phyloP scores from a whole-genome alignment of 2,113 vertebrate species.

The Eurypyga helias region DNA sequence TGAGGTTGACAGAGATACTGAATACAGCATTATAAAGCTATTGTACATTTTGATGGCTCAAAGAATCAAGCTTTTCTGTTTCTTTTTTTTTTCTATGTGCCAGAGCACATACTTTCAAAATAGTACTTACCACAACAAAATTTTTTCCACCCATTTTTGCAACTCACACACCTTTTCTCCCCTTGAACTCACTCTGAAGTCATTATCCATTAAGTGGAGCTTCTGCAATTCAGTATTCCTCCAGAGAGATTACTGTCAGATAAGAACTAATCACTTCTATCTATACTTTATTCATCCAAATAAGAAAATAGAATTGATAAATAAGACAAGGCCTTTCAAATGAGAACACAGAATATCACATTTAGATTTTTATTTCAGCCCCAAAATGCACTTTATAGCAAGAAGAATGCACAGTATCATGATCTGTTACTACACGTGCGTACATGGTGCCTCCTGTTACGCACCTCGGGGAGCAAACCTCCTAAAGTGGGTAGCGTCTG shows the following conservation, averaged over 20 bases:
- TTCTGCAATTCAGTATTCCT: not conserved
- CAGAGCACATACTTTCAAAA: not conserved
- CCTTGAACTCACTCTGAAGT: not conserved
- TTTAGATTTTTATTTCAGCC: not conserved
- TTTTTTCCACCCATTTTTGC: not conserved
- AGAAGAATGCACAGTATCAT: not conserved
- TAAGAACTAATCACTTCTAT: not conserved
- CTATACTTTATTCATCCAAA: not conserved
- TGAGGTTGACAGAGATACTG: not conserved
- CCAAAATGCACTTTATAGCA: conserved; percentile 33
- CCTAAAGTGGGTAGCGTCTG: conserved; percentile 78
- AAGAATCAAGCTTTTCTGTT: not conserved
- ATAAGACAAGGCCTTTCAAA: not conserved
- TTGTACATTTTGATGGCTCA: conserved; percentile 49
- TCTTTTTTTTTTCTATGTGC: not conserved
- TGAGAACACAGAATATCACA: not conserved
- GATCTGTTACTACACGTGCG: not conserved
- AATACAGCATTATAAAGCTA: not conserved
- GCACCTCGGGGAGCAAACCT: conserved; percentile 78
- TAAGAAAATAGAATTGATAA: not conserved
- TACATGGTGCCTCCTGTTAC: conserved; percentile 41
- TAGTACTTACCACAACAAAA: not conserved
- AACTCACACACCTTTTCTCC: not conserved
- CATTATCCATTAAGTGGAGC: not conserved
- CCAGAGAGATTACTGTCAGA: not conserved